Base-by-base conservation (phyloP, 2,888 invertebrate genomes). In the Xiphydria camelus region DNA sequence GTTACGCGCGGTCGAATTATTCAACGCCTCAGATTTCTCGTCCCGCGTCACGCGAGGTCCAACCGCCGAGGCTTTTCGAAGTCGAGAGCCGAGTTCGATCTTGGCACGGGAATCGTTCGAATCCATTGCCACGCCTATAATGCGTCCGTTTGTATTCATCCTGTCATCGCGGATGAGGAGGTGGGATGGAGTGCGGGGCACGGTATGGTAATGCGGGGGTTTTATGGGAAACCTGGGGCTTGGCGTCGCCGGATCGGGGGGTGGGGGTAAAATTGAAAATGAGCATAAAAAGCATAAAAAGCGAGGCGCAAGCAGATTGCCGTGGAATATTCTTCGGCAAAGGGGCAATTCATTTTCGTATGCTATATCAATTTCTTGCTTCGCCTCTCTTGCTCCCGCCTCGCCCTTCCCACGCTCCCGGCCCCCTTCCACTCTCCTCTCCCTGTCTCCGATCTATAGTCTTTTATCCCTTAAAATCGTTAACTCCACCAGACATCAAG, bases 311-410 rank as follows among this genome's bases (percentile, higher is more conserved):
- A 66, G 75, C 73, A 75, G 71, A 75, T 74, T 75, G 73, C 72
- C 68, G 64, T 62, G 64, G 68, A 73, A 73, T 68, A 73, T 73
- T 71, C 66, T 69, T 69, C 64, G 68, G 70, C 60, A 67, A 67
- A 57, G 55, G 65, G 64, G 72, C 72, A 75, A 75, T 75, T 75
- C 74, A 75, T 75, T 75, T 73, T 75, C 72, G 64, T 73, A 69
- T 70, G 73, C 75, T 68, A 73, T 75, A 75, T 75, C 74, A 75
- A 74, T 75, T 75, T 73, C 74, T 75, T 75, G 73, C 71, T 70
- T 75, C 66, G 61, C 53, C 66, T 68, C 62, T 57, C 63, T 55
- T 53, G 47, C 54, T 54, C 61, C 48, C 47, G 34, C 57, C 51
- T 44, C 53, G 41, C 45, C 44, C 42, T 36, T 48, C 47, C 38